Evolutionary conservation across 1,140 invertebrate species (phyloP).

Genomic region (Galleria mellonella): DNA sequence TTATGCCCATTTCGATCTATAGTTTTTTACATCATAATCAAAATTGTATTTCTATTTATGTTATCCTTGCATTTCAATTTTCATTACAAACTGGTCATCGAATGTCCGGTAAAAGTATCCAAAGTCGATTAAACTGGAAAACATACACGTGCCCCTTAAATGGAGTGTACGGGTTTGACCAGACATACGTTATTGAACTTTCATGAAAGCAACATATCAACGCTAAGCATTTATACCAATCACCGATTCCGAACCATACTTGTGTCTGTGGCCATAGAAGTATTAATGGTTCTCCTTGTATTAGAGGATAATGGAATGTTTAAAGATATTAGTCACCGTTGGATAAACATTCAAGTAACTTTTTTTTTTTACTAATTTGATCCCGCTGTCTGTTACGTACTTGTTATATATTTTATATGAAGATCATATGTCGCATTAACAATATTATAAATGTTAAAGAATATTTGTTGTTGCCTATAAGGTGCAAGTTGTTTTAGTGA

Average conservation of each 20-base stretch:
- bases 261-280: background rate
- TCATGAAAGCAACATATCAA: conserved; percentile 20
- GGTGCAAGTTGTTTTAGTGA: too few relatives aligned
- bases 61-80: background rate
- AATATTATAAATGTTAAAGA: too few relatives aligned
- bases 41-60: background rate
- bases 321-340: background rate
- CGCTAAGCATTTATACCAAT: background rate
- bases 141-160: conserved; percentile 1
- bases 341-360: background rate
- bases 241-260: background rate
- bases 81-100: background rate
- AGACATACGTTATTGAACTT: conserved; percentile 26
- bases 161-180: conserved; percentile 5
- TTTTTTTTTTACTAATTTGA: background rate
- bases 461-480: too few relatives aligned
- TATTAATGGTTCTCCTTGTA: background rate
- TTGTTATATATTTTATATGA: too few relatives aligned
- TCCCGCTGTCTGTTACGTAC: too few relatives aligned
- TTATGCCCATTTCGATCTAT: too few relatives aligned
- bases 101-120: background rate
- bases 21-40: too few relatives aligned
- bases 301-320: background rate
- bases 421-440: too few relatives aligned
- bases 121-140: too few relatives aligned